Conservation (phyloP, 2,797 vertebrate genomes). For the Rhabdophis nuchalis region DNA sequence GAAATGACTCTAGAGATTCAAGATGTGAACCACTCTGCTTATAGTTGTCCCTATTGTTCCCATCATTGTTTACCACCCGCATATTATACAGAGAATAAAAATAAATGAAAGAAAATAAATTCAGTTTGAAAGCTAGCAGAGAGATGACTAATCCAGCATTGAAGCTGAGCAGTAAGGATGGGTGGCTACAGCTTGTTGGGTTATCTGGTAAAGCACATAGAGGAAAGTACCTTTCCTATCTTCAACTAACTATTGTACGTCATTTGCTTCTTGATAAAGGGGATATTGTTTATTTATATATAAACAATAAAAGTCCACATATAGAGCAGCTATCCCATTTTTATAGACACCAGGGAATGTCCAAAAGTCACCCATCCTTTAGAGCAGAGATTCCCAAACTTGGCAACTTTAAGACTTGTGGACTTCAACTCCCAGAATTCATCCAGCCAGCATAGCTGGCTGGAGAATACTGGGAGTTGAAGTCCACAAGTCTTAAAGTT, state of each 20-base stretch:
- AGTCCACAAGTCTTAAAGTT: too few species aligned
- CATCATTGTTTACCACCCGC: neutral
- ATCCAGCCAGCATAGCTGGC: too few species aligned
- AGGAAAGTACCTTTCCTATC: neutral
- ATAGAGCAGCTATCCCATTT: neutral
- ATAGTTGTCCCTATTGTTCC: neutral
- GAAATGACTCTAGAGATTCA: neutral
- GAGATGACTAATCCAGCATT: neutral
- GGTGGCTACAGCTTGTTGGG: neutral
- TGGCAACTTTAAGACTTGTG: too few species aligned
- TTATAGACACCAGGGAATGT: neutral
- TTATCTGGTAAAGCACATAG: neutral
- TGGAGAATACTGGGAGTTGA: too few species aligned
- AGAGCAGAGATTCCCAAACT: too few species aligned
- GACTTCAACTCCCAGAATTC: too few species aligned
- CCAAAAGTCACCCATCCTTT: neutral
- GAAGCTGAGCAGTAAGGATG: neutral
- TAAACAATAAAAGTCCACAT: neutral
- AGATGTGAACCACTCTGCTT: neutral
- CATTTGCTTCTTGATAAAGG: neutral
- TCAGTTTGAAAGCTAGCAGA: neutral
- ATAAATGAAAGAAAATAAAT: neutral
- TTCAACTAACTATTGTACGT: neutral
- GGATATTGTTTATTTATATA: neutral
- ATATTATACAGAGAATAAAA: neutral